These are phyloP conservation scores for Sclerurus mexicanus DNA, from an alignment of 2,113 vertebrate genomes.

Conservation along the genomic window DNA sequence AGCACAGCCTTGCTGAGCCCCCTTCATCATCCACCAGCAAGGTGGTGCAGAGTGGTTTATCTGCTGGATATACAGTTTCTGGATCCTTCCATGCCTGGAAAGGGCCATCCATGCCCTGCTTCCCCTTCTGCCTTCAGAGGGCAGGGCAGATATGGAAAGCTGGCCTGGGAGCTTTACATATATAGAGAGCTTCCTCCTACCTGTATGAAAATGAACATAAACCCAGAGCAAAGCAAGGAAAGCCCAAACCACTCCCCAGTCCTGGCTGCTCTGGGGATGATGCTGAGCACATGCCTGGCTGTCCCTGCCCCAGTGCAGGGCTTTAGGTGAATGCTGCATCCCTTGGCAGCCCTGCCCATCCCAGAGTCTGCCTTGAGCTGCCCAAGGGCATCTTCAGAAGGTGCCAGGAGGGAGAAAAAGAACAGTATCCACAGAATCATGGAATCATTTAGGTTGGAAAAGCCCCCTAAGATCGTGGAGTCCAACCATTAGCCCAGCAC, in stretches of 20 bases:
- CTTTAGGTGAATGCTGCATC: neutral
- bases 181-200: neutral
- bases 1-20: neutral
- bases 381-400: neutral
- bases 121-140: neutral
- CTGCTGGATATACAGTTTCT: neutral
- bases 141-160: neutral
- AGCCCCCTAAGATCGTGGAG: neutral
- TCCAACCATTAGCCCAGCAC: neutral
- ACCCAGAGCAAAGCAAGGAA: neutral
- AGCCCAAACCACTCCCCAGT: fast-evolving
- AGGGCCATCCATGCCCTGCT: neutral
- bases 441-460: neutral
- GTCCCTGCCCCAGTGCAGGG: neutral
- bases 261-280: neutral
- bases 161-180: neutral
- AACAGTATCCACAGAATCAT: neutral
- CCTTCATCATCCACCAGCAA: neutral
- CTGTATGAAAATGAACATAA: neutral
- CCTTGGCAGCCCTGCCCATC: neutral
- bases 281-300: neutral
- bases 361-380: neutral
- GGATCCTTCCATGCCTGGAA: neutral
- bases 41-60: neutral
- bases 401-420: neutral